Percentiles rank a stretch among this genome's conserved stretches.
phyloP scores from a whole-genome alignment of 1,140 invertebrate species.

The Solenopsis invicta region DNA sequence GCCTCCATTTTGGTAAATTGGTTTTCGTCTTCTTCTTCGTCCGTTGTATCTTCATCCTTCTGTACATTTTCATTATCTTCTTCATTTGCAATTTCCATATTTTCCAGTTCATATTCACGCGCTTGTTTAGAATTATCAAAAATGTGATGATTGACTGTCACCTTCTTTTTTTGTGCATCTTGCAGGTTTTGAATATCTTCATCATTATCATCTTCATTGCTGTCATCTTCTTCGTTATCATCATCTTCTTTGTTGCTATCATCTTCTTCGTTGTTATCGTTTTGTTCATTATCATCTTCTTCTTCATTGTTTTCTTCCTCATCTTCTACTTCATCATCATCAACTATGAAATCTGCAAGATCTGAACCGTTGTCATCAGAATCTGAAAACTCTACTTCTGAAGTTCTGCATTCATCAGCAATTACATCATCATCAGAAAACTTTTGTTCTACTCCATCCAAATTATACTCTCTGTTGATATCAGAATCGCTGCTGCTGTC shows the following conservation, averaged over 20 bases:
- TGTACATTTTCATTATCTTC: neutral
- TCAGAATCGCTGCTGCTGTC: constrained; percentile 68
- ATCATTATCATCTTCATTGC: neutral
- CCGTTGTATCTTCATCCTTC: neutral
- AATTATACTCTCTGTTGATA: constrained; percentile 79
- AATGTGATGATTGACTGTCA: too few relatives aligned
- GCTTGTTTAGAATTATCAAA: too few relatives aligned
- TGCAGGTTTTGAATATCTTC: constrained; percentile 12
- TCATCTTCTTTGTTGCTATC: constrained; percentile 53
- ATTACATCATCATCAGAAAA: constrained; percentile 80
- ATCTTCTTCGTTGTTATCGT: constrained; percentile 47
- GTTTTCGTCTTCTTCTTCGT: neutral
- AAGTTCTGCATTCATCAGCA: constrained; percentile 79
- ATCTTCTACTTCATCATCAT: constrained; percentile 14
- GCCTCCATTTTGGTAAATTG: neutral
- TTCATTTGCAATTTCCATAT: neutral
- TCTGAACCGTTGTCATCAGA: constrained; percentile 78
- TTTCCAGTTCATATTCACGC: neutral
- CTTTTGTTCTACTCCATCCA: constrained; percentile 71
- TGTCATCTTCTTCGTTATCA: neutral
- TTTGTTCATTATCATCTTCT: constrained; percentile 17
- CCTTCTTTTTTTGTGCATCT: constrained; percentile 34
- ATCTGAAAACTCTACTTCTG: constrained; percentile 80
- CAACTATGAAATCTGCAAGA: constrained; percentile 78
- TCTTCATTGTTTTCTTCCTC: constrained; percentile 28